Conservation (phyloP, 2,888 invertebrate species). For the Tanypteryx hageni region DNA sequence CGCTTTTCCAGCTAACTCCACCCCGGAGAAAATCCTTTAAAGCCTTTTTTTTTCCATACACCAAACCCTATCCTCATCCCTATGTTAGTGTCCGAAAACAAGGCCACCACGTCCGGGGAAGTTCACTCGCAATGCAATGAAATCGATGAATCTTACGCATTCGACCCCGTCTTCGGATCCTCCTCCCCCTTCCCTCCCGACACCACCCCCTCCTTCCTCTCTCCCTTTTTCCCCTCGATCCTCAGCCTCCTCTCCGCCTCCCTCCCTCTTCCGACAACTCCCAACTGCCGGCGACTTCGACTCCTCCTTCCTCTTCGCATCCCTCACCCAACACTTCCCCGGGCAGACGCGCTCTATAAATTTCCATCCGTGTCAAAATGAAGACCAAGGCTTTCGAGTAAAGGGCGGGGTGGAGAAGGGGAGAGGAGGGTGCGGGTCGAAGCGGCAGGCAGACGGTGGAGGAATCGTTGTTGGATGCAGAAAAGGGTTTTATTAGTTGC, state of each 20-base stretch:
- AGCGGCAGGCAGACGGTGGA: neutral
- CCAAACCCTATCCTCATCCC: neutral
- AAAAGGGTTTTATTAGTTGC: conserved; percentile 41
- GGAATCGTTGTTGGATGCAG: neutral
- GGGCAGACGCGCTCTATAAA: conserved; percentile 12
- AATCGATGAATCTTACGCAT: conserved; percentile 34
- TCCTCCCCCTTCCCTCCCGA: too few species aligned
- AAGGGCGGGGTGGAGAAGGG: neutral
- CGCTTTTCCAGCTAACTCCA: too few species aligned
- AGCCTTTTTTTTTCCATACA: neutral
- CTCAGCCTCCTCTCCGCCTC: neutral
- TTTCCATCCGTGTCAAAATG: conserved; percentile 52
- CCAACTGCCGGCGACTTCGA: neutral
- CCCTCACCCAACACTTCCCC: neutral
- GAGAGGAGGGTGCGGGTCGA: neutral
- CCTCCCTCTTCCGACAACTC: neutral
- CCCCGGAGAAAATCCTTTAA: neutral
- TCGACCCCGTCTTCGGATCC: neutral
- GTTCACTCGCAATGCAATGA: neutral
- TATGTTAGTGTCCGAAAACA: neutral
- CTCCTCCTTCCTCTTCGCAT: neutral
- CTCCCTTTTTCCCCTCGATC: neutral
- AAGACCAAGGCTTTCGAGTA: neutral
- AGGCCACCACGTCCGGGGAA: neutral
- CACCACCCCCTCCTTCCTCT: neutral